Base-by-base conservation (phyloP, 2,888 invertebrate genomes). In the Scaptomyza parva region DNA sequence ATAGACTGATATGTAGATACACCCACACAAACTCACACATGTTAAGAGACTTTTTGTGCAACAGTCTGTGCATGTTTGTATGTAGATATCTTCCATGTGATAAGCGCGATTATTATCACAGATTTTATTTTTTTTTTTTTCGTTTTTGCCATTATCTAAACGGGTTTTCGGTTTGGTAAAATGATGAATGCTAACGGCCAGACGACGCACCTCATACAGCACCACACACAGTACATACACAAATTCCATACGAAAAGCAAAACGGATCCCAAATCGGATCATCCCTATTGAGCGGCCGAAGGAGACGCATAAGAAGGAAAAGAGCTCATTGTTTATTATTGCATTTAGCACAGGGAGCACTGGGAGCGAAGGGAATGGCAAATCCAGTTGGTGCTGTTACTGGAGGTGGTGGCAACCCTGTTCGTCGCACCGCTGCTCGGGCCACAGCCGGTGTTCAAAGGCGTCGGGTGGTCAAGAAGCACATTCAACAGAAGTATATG, bases 401-500 rank as follows among this genome's bases (percentile, higher is more conserved):
- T 41, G 52, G 60, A n/a, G 47, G 55, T 48, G 50, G 47, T 14
- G 51, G 50, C 12, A 48, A 45, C 6, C 57, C 71, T 11, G 76
- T 83, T 5, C 79, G 89, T 22, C 83, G 89, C 0, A 64, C 88
- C 33, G 80, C 89, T n/a, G 86, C 90, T 43, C 89, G 90, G 0
- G 89, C 91, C 39, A 90, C 91, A 41, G 88, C 90, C 53, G 90
- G 90, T 6, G 89, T 91, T 14, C 91, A 89, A 54, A 81, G 91
- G 14, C 88, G 91, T 40, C 89, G 91, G 17, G 90, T 91, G 59
- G 87, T 91, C 69, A 91, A 91, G 72, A 91, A 91, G 72, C 91
- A 91, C 80, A 90, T 91, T 61, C 91, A 91, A 84, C 91, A 91
- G 78, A 91, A 91, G 83, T 91, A 91, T 78, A 89, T 91, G 86